phyloP scores from a whole-genome alignment of 2,113 vertebrate species.

The Plecotus auritus region DNA sequence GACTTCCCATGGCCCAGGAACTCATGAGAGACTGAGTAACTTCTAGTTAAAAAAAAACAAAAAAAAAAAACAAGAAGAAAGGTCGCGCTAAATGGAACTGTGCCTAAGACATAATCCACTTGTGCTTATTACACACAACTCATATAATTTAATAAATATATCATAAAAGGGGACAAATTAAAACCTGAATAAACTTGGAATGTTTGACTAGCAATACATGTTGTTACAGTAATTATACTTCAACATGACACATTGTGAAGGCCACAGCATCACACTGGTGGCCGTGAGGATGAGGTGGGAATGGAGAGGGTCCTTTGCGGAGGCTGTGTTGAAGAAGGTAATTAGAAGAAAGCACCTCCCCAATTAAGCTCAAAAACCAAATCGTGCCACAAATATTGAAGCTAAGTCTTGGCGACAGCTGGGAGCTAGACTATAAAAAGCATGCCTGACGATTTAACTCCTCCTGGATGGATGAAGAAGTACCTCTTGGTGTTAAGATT shows the following conservation, averaged over 20 bases:
- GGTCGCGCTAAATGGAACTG: not conserved
- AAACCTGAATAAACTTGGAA: not conserved
- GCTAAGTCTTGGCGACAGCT: accelerated
- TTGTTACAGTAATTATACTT: not conserved
- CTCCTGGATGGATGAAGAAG: constrained; percentile 14
- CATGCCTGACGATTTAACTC: not conserved
- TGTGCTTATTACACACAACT: not conserved
- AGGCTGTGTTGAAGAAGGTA: not conserved
- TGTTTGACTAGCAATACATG: not conserved
- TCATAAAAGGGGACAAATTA: not conserved
- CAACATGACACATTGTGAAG: not conserved
- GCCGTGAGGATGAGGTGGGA: accelerated
- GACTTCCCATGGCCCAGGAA: too few species aligned
- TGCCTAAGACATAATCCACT: not conserved
- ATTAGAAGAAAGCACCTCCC: not conserved
- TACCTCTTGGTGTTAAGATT: constrained; percentile 42
- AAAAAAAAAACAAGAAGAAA: not conserved
- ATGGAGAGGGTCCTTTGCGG: accelerated
- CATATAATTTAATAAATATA: not conserved
- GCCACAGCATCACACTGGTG: not conserved
- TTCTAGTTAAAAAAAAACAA: not conserved
- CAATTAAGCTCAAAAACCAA: not conserved
- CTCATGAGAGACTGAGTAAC: too few species aligned
- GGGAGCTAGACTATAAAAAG: too few species aligned
- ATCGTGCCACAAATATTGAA: not conserved